A percentile compares a stretch with the other conserved stretches of the same genome.
phyloP scores from a whole-genome alignment of 2,113 vertebrate genomes.

The Alexandromys fortis region DNA sequence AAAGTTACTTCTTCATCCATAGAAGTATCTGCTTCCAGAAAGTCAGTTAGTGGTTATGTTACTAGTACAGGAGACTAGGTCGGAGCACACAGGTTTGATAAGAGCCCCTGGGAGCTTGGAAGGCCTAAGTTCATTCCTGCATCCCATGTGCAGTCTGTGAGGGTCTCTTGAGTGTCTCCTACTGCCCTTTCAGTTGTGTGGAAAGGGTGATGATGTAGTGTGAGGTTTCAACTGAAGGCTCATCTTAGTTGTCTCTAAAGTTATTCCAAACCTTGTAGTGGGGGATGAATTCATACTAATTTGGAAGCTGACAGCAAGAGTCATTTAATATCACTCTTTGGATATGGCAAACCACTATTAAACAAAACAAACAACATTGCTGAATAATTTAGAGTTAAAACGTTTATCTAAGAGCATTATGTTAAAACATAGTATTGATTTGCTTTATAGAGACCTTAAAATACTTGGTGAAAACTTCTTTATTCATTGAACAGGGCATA shows the following conservation, averaged over 20 bases:
- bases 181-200: not conserved
- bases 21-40: not conserved
- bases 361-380: not conserved
- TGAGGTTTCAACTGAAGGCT: not conserved
- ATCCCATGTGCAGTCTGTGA: not conserved
- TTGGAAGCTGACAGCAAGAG: slow-evolving; percentile 17
- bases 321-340: not conserved
- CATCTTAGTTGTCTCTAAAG: not conserved
- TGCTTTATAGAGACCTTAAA: not conserved
- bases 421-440: slow-evolving; percentile 24
- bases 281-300: not conserved
- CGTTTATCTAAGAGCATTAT: not conserved
- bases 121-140: not conserved
- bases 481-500: not conserved
- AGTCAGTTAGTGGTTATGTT: not conserved
- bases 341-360: not conserved
- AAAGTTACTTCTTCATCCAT: not conserved
- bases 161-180: not conserved
- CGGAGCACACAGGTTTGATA: not conserved
- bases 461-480: not conserved
- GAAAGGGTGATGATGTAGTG: not conserved
- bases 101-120: not conserved
- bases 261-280: slow-evolving; percentile 21
- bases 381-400: slow-evolving; percentile 36
- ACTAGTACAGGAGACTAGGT: not conserved